These are phyloP conservation scores for Cheirogaleus major DNA, from an alignment of 2,797 vertebrate genomes.

Conservation along the genomic window DNA sequence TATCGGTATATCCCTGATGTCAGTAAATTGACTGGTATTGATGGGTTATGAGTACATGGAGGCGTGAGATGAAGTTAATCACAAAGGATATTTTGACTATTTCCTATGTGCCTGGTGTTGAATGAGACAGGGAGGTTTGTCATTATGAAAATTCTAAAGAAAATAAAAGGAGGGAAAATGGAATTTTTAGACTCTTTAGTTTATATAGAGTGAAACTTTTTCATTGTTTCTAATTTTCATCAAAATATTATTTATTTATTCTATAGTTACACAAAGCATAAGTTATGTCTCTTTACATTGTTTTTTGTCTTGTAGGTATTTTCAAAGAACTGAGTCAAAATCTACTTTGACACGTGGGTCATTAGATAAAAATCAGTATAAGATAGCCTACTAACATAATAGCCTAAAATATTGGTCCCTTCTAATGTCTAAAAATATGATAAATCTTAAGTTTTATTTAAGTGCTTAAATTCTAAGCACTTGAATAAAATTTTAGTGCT, in stretches of 20 bases:
- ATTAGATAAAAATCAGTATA: conserved; percentile 43
- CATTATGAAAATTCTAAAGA: conserved; percentile 29
- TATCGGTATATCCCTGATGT: background rate
- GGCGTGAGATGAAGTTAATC: conserved; percentile 29
- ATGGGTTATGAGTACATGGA: background rate
- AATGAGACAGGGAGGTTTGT: background rate
- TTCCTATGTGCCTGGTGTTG: background rate
- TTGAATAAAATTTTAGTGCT: conserved; percentile 35
- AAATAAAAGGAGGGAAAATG: background rate
- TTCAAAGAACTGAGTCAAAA: conserved; percentile 37
- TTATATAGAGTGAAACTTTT: conserved; percentile 33
- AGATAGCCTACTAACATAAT: conserved; percentile 22
- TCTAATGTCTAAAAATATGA: conserved; percentile 41
- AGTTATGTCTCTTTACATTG: background rate
- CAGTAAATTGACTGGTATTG: background rate
- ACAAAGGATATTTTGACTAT: background rate
- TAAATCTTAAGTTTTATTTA: background rate
- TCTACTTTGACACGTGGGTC: conserved; percentile 37
- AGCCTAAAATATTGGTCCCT: conserved; percentile 7
- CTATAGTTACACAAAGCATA: conserved; percentile 16
- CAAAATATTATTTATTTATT: conserved; percentile 54
- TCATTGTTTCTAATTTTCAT: conserved; percentile 36
- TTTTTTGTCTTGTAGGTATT: conserved; percentile 48
- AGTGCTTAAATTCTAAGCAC: background rate
- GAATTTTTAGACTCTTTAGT: conserved; percentile 21